Evolutionary conservation across 2,113 vertebrate species (phyloP), one percentile per base, ranked within the genome.

Genomic region (Chloropsis hardwickii): DNA sequence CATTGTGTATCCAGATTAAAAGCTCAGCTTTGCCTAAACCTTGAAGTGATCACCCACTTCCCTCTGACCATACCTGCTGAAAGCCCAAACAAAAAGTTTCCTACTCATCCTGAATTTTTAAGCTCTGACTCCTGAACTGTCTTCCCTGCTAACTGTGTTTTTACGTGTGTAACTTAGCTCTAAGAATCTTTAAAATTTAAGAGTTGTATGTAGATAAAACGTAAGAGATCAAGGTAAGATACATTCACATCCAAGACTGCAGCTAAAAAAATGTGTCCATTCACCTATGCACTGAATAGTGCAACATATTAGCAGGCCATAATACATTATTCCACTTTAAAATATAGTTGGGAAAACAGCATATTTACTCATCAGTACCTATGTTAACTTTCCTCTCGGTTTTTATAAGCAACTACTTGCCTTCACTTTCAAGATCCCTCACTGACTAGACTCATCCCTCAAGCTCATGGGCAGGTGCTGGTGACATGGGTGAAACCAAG

Each of bases 401-500:
- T 45, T 76, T 64, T 28, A 31, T 3, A 72, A 60, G 10, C 42
- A 66, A 17, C 23, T 48, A 21, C 17, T 27, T 42, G 27, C 13
- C 45, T 28, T 44, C 7, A 24, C 9, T 72, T 53, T 29, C 1
- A 7, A 57, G 33, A 37, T 21, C 2, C 5, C 44, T 39, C 1
- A 0, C 44, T 45, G 29, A 27, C 19, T 18, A 6, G 1, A 0
- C 19, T 7, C 14, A 54, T 12, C 20, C 27, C 27, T 35, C 27
- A 29, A 6, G 17, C 28, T 16, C 0, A 0, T 9, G 8, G 19
- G n/a, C 54, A 37, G 18, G 24, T 17, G 14, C 39, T 0, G 0
- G 22, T 11, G 16, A 21, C 7, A 27, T 6, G 14, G 2, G 11
- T 14, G 11, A 9, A 73, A n/a, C 5, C 7, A 2, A 2, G 15